phyloP scores from a whole-genome alignment of 2,797 vertebrate species.

The Chelon labrosus region DNA sequence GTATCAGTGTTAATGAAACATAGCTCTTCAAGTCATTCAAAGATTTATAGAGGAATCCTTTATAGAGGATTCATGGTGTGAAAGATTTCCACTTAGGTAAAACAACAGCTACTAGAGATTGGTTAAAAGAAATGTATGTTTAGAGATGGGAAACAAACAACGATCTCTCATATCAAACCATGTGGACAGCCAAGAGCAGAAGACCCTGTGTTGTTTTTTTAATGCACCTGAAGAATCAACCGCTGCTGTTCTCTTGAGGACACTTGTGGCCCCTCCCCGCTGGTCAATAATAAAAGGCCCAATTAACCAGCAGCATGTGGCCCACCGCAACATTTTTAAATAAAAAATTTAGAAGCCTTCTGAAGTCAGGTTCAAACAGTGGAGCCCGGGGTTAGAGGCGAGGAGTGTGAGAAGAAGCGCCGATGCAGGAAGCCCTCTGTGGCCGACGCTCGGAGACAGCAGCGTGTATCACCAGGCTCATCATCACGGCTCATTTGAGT shows the following conservation, averaged over 20 bases:
- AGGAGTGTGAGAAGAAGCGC: constrained; percentile 30
- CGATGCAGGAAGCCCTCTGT: constrained; percentile 56
- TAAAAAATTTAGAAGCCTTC: constrained; percentile 48
- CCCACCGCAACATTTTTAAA: constrained; percentile 36
- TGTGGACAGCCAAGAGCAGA: neutral
- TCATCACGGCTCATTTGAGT: constrained; percentile 72
- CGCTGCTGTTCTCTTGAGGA: neutral
- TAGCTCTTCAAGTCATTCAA: neutral
- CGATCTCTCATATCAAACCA: constrained; percentile 3
- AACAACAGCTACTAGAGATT: neutral
- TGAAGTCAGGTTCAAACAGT: constrained; percentile 68
- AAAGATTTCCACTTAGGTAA: neutral
- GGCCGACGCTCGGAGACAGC: constrained; percentile 55
- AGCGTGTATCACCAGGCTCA: constrained; percentile 63
- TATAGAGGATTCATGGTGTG: neutral
- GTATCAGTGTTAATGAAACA: neutral
- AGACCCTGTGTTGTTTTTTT: neutral
- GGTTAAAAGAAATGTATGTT: neutral
- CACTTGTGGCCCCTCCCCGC: neutral
- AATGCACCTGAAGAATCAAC: neutral
- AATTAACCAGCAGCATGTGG: constrained; percentile 34
- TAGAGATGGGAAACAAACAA: neutral
- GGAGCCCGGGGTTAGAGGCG: constrained; percentile 54
- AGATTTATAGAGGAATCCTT: constrained; percentile 3
- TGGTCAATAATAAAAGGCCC: constrained; percentile 27